Evolutionary conservation across 1,140 invertebrate species (phyloP).

Genomic region (Megathymus violae): DNA sequence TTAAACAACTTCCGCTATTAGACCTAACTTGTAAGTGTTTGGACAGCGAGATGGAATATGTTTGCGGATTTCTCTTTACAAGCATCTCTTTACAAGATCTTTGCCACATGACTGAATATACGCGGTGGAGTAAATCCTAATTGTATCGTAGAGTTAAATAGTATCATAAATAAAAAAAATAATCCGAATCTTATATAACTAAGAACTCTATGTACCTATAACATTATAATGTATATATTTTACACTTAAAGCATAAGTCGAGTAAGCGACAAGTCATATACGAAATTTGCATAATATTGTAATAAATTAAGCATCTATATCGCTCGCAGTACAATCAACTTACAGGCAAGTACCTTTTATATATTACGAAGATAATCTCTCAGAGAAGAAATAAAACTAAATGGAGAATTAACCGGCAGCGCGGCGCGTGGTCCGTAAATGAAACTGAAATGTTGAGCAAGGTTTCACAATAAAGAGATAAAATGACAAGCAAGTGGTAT

Average conservation of each 20-base stretch:
- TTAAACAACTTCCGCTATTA: background rate
- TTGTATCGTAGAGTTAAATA: no score
- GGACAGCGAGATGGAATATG: background rate
- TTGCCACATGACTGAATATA: background rate
- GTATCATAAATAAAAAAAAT: no score
- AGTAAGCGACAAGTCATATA: constrained; percentile 32
- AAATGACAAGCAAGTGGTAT: constrained; percentile 50
- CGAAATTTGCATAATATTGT: constrained; percentile 41
- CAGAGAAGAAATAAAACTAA: constrained; percentile 29
- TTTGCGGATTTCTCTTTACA: background rate
- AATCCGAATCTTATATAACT: no score
- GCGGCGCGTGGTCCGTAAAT: constrained; percentile 23
- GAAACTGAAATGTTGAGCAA: constrained; percentile 39
- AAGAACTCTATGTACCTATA: no score
- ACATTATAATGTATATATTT: no score
- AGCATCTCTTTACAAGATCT: background rate
- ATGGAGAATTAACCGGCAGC: constrained; percentile 31
- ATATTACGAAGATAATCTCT: constrained; percentile 1
- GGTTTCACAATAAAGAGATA: constrained; percentile 47
- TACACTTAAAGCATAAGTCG: no score
- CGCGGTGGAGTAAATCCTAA: no score
- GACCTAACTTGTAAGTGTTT: background rate
- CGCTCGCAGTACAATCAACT: constrained; percentile 1
- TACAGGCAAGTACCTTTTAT: background rate
- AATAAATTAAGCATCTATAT: constrained; percentile 37